These are phyloP conservation scores for Hypomesus transpacificus DNA, from an alignment of 2,113 vertebrate genomes.

Conservation along the genomic window DNA sequence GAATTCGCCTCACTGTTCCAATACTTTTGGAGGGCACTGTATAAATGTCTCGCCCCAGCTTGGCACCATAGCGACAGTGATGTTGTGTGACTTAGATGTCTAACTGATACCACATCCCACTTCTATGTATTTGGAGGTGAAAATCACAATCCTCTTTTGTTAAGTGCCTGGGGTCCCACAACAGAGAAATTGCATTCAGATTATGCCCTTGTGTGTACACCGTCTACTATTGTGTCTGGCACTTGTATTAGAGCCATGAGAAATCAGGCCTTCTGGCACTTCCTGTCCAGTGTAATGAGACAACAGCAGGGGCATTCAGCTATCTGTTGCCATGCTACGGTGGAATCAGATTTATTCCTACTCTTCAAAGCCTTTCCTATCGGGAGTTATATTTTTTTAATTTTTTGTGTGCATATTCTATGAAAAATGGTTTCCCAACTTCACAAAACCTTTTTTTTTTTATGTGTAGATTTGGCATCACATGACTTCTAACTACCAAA, in stretches of 20 bases:
- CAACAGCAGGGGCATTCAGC: slow-evolving; percentile 40
- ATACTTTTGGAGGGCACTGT: too few relatives aligned
- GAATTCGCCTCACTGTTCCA: too few relatives aligned
- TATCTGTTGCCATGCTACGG: slow-evolving; percentile 50
- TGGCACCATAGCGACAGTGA: too few relatives aligned
- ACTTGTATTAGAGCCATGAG: slow-evolving; percentile 62
- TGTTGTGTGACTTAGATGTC: too few relatives aligned
- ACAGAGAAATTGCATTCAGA: slow-evolving; percentile 58
- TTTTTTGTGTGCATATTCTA: slow-evolving; percentile 29
- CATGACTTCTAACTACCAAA: slow-evolving; percentile 24
- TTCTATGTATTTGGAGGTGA: slow-evolving; percentile 39
- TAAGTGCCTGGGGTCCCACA: slow-evolving; percentile 40
- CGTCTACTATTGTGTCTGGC: slow-evolving; percentile 64
- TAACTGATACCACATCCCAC: slow-evolving; percentile 1
- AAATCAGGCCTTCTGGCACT: slow-evolving; percentile 55
- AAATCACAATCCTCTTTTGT: slow-evolving; percentile 44
- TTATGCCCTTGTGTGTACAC: slow-evolving; percentile 52
- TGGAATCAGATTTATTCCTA: slow-evolving; percentile 26
- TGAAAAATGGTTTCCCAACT: slow-evolving; percentile 14
- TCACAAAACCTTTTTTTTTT: slow-evolving; percentile 24
- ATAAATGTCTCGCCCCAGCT: too few relatives aligned
- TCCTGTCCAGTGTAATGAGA: slow-evolving; percentile 35
- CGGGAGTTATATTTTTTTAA: not conserved
- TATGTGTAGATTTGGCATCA: slow-evolving; percentile 28
- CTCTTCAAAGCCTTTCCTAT: slow-evolving; percentile 41